Conservation (phyloP, 2,113 vertebrate genomes). For the Polypterus senegalus region DNA sequence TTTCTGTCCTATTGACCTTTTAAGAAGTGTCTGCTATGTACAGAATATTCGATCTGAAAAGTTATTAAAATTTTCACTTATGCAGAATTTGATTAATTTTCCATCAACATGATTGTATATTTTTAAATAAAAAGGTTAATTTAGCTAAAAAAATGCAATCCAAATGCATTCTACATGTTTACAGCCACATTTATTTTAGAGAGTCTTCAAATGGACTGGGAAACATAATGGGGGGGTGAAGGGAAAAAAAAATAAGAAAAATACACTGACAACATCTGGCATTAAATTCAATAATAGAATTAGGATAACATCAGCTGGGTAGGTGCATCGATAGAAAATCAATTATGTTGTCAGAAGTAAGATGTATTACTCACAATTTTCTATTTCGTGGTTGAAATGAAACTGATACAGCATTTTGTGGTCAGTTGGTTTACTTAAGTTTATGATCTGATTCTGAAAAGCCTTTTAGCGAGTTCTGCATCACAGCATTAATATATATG, state of each 20-base stretch:
- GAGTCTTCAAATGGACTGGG: background rate
- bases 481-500: slow-evolving; percentile 22
- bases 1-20: too few relatives aligned
- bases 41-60: too few relatives aligned
- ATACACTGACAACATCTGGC: slow-evolving; percentile 14
- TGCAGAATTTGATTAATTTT: too few relatives aligned
- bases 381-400: slow-evolving; percentile 6
- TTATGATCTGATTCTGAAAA: slow-evolving; percentile 14
- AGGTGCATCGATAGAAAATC: slow-evolving; percentile 32
- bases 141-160: too few relatives aligned
- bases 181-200: too few relatives aligned
- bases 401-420: background rate
- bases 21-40: too few relatives aligned
- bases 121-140: too few relatives aligned
- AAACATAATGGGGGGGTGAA: background rate
- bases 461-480: slow-evolving; percentile 18
- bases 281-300: slow-evolving; percentile 18
- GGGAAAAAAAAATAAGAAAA: slow-evolving; percentile 1
- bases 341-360: slow-evolving; percentile 32
- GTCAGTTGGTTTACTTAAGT: slow-evolving; percentile 17
- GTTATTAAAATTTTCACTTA: too few relatives aligned
- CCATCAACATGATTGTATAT: too few relatives aligned
- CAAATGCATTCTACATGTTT: too few relatives aligned
- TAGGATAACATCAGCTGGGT: slow-evolving; percentile 16
- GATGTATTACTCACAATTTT: slow-evolving; percentile 7